Conservation (phyloP, 2,888 invertebrate species). For the Heliothis peltigera region DNA sequence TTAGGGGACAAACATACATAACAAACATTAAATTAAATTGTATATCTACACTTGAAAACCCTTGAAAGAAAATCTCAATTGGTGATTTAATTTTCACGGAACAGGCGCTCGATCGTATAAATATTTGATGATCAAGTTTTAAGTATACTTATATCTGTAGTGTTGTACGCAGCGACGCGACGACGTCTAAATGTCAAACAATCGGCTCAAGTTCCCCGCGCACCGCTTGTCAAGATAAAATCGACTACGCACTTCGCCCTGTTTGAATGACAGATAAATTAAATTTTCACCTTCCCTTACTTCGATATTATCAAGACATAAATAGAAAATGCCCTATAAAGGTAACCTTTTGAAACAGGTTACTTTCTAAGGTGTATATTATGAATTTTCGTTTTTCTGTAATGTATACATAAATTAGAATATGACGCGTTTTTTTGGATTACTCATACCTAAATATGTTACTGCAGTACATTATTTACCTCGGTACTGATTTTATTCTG, state of each 20-base stretch:
- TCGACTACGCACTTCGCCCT: conserved; percentile 56
- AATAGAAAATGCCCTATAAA: conserved; percentile 34
- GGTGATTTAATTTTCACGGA: conserved; percentile 52
- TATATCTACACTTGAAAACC: conserved; percentile 15
- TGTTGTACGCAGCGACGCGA: conserved; percentile 36
- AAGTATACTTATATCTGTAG: conserved; percentile 46
- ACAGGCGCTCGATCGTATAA: conserved; percentile 44
- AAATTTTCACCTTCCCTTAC: conserved; percentile 63
- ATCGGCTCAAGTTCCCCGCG: conserved; percentile 65
- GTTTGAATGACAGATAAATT: conserved; percentile 69
- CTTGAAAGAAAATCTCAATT: conserved; percentile 42
- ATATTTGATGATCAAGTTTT: conserved; percentile 58
- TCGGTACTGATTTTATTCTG: conserved; percentile 39
- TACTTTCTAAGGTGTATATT: neutral
- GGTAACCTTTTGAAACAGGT: neutral
- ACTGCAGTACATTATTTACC: conserved; percentile 41
- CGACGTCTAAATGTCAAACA: conserved; percentile 65
- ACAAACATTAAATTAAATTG: neutral
- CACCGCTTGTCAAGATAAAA: conserved; percentile 69
- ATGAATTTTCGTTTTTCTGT: conserved; percentile 18
- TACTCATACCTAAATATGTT: conserved; percentile 6
- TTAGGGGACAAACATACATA: neutral
- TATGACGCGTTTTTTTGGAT: conserved; percentile 9
- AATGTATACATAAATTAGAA: no score
- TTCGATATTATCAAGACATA: conserved; percentile 44